Evolutionary conservation across 2,888 invertebrate species (phyloP).

Genomic region (Anticlea derivata): DNA sequence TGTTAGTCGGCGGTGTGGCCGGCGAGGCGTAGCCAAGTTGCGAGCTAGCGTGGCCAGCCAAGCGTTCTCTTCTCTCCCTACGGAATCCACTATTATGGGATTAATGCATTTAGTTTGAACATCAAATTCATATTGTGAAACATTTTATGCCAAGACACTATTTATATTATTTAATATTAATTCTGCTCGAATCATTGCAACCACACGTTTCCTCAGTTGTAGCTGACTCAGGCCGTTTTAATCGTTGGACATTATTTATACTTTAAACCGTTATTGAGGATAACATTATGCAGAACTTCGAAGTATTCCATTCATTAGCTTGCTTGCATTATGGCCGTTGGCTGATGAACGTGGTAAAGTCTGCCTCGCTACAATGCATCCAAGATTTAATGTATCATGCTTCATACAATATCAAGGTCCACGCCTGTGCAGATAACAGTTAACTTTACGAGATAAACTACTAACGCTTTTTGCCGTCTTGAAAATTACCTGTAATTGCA

Average conservation of each 20-base stretch:
- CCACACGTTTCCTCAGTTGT: background rate
- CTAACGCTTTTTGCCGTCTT: slow-evolving; percentile 51
- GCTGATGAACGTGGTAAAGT: slow-evolving; percentile 7
- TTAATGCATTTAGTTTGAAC: slow-evolving; percentile 32
- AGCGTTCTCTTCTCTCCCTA: slow-evolving; percentile 56
- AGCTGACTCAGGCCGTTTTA: background rate
- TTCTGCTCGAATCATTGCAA: background rate
- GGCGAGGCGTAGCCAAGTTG: slow-evolving; percentile 59
- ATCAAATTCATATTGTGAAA: slow-evolving; percentile 18
- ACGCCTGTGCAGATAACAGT: slow-evolving; percentile 34
- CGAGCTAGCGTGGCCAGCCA: slow-evolving; percentile 52
- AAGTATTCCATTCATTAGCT: background rate
- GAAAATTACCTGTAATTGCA: slow-evolving; percentile 63
- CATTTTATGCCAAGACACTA: slow-evolving; percentile 1
- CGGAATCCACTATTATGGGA: slow-evolving; percentile 50
- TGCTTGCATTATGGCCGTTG: background rate
- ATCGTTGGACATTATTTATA: background rate
- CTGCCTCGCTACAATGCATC: slow-evolving; percentile 7
- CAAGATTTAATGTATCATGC: slow-evolving; percentile 15
- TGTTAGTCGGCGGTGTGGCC: slow-evolving; percentile 47
- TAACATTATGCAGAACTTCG: background rate
- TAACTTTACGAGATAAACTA: slow-evolving; percentile 48
- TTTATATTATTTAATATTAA: background rate
- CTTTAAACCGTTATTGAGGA: background rate
- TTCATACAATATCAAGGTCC: slow-evolving; percentile 28